A percentile compares a stretch with the other conserved stretches of the same genome.
phyloP scores from a whole-genome alignment of 1,140 invertebrate species.

The Pomacea maculata region DNA sequence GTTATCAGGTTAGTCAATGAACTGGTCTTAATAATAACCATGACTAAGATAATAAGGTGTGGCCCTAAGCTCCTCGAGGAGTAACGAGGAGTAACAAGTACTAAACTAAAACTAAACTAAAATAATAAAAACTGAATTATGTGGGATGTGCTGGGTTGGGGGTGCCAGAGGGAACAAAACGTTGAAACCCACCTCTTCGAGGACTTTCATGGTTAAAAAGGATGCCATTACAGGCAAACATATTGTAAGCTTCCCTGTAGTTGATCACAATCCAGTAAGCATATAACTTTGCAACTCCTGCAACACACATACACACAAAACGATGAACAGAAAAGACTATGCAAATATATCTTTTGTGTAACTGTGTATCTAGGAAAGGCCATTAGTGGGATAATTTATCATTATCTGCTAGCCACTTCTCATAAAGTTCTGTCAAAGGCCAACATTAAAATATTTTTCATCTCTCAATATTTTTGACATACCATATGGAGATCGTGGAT shows the following conservation, averaged over 20 bases:
- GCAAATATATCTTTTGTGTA: no score
- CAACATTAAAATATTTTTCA: neutral
- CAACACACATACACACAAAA: conserved; percentile 11
- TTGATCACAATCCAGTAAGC: conserved; percentile 99
- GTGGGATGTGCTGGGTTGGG: no score
- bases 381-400: neutral
- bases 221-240: conserved; percentile 99
- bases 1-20: no score
- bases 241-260: conserved; percentile 96
- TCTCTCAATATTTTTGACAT: conserved; percentile 33
- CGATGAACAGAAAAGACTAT: neutral
- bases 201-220: conserved; percentile 99
- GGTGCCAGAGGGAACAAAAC: no score
- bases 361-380: no score
- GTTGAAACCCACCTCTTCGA: conserved; percentile 75
- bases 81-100: no score
- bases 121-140: no score
- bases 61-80: no score
- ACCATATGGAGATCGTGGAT: conserved; percentile 99
- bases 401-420: neutral
- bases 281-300: conserved; percentile 97
- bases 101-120: no score
- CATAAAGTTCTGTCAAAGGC: neutral
- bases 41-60: no score
- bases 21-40: no score